phyloP scores from a whole-genome alignment of 1,140 invertebrate genomes.

The Trachymyrmex septentrionalis region DNA sequence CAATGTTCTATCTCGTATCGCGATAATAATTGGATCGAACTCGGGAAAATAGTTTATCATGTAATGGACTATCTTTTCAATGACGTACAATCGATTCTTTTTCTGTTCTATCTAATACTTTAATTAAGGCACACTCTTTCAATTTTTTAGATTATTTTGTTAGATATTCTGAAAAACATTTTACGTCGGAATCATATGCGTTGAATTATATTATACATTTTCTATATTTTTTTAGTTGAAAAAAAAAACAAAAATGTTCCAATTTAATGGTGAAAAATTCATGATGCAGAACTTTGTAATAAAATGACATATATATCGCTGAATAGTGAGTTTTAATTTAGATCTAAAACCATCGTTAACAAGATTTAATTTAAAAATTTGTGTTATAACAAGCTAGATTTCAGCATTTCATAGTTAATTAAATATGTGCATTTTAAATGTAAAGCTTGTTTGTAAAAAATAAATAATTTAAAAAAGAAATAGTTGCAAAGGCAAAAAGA shows the following conservation, averaged over 20 bases:
- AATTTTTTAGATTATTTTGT: background rate
- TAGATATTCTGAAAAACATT: background rate
- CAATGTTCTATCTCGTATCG: background rate
- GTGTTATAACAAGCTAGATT: background rate
- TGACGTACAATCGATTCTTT: background rate
- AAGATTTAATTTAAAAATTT: conserved; percentile 1
- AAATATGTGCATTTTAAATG: background rate
- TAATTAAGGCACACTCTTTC: background rate
- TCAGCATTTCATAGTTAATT: background rate
- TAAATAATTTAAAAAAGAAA: background rate
- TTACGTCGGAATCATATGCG: background rate
- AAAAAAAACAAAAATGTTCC: conserved; percentile 7
- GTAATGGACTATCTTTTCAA: conserved; percentile 1
- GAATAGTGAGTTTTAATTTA: conserved; percentile 23
- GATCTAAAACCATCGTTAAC: conserved; percentile 11
- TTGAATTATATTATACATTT: conserved; percentile 17
- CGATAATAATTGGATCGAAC: conserved; percentile 46
- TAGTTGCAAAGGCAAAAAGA: no score
- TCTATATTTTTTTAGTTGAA: background rate
- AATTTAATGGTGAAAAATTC: background rate
- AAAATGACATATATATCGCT: background rate
- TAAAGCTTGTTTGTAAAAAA: background rate
- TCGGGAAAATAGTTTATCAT: conserved; percentile 17
- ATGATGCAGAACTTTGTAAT: background rate
- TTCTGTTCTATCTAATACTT: background rate